These are phyloP conservation scores for Epinephelus lanceolatus DNA, from an alignment of 2,113 vertebrate genomes.

Conservation along the genomic window DNA sequence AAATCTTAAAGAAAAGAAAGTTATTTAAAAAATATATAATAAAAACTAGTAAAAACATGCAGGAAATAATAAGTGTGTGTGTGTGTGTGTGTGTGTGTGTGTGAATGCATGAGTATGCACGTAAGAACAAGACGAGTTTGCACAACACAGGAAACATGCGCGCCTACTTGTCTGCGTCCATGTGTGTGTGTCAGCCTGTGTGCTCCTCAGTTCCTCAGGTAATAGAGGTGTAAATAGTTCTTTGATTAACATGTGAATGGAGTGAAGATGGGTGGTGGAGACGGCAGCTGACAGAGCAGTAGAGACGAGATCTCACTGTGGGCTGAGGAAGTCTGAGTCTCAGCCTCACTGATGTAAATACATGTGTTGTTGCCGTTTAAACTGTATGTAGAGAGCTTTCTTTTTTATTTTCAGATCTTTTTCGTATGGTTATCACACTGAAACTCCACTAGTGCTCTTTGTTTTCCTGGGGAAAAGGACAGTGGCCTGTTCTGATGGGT, in stretches of 20 bases:
- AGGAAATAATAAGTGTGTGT: background rate
- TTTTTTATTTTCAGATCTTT: background rate
- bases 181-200: background rate
- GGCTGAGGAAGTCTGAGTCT: background rate
- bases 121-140: constrained; percentile 16
- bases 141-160: constrained; percentile 43
- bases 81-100: background rate
- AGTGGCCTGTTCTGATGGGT: background rate
- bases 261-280: constrained; percentile 30
- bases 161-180: constrained; percentile 1
- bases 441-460: background rate
- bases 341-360: background rate
- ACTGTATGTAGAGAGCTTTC: no score
- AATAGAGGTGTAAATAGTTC: constrained; percentile 17
- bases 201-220: constrained; percentile 7
- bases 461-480: background rate
- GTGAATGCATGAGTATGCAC: background rate
- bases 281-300: constrained; percentile 12
- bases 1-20: no score
- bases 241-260: constrained; percentile 54
- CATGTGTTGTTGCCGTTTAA: background rate
- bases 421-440: no score
- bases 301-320: background rate
- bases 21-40: no score
- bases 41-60: background rate